A percentile compares a stretch with the other conserved stretches of the same genome.
Conservation (phyloP, 1,140 invertebrate species). For the Drosophila obscura region DNA sequence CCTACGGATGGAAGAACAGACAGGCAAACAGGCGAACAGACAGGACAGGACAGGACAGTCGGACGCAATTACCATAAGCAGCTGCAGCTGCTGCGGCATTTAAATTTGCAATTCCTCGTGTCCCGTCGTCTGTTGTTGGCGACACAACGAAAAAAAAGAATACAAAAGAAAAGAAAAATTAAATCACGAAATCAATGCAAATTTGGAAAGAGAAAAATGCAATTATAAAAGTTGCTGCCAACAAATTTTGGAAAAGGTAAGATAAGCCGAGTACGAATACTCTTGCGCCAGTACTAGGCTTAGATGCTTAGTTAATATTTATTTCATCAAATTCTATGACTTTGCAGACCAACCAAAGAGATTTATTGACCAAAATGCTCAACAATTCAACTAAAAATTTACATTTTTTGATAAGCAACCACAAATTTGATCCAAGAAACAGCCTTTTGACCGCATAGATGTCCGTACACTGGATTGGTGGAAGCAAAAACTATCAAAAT, state of each 20-base stretch:
- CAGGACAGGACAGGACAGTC: background rate
- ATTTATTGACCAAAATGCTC: too few relatives aligned
- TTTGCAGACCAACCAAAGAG: too few relatives aligned
- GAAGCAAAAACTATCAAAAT: constrained; percentile 17
- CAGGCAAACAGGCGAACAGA: constrained; percentile 4
- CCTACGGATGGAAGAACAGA: constrained; percentile 4
- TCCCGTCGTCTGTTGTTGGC: constrained; percentile 9
- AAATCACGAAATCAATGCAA: constrained; percentile 37
- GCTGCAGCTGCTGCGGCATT: constrained; percentile 54
- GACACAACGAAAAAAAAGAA: constrained; percentile 6
- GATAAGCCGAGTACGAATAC: background rate
- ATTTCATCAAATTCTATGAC: too few relatives aligned
- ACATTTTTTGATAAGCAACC: too few relatives aligned
- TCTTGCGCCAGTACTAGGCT: too few relatives aligned
- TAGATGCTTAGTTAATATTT: too few relatives aligned
- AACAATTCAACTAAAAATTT: too few relatives aligned
- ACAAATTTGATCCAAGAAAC: too few relatives aligned
- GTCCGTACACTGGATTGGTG: too few relatives aligned
- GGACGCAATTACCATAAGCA: constrained; percentile 57
- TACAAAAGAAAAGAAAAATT: constrained; percentile 17
- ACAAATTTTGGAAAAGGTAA: background rate
- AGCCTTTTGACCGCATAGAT: background rate
- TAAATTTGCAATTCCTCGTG: constrained; percentile 49
- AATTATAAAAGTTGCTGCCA: constrained; percentile 33
- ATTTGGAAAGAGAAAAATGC: constrained; percentile 43